Evolutionary conservation across 2,113 vertebrate species (phyloP).

Genomic region (Monarcha castaneiventris): DNA sequence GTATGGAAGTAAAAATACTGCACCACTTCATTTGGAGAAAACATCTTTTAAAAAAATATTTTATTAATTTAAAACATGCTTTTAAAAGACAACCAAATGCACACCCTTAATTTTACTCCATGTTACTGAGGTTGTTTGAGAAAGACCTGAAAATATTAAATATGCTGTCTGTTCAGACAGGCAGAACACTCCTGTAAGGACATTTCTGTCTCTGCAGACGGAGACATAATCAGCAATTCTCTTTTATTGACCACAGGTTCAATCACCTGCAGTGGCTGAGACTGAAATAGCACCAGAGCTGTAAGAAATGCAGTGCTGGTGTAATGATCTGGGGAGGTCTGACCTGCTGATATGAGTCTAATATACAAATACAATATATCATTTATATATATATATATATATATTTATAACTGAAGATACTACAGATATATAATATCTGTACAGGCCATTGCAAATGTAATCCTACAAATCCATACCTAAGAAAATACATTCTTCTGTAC

Average conservation of each 20-base stretch:
- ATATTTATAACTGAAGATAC: background rate
- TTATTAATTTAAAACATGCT: background rate
- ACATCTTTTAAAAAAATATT: fast-evolving
- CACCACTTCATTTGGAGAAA: background rate
- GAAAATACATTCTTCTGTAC: background rate
- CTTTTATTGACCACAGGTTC: constrained; percentile 65
- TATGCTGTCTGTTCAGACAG: background rate
- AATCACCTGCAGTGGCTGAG: constrained; percentile 56
- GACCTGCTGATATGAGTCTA: background rate
- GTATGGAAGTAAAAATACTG: background rate
- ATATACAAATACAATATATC: background rate
- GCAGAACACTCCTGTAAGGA: background rate
- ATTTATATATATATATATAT: background rate
- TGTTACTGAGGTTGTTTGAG: background rate
- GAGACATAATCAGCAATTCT: constrained; percentile 27
- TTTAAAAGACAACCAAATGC: background rate
- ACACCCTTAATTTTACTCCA: background rate
- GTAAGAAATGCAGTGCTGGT: background rate
- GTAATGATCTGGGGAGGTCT: background rate
- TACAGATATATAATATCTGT: background rate
- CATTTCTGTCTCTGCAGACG: background rate
- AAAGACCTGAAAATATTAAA: background rate
- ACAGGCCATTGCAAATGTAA: background rate
- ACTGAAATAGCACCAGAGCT: background rate
- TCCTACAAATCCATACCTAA: background rate